Conservation (phyloP, 2,888 invertebrate species). For the Chloroclysta siterata region DNA sequence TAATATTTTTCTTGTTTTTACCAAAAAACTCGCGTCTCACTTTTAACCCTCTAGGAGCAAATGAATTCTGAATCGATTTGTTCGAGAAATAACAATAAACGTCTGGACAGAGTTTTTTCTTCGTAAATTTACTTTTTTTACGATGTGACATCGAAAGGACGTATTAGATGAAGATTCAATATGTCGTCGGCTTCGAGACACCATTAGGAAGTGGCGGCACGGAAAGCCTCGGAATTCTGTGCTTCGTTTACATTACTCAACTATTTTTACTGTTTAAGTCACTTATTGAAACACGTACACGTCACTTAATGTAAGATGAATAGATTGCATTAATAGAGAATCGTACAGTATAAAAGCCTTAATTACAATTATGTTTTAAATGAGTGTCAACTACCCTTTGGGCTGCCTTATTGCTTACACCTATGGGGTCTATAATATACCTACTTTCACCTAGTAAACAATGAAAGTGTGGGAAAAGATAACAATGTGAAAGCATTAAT, state of each 20-base stretch:
- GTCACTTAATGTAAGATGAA: too few relatives aligned
- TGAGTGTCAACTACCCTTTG: too few relatives aligned
- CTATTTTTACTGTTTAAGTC: background rate
- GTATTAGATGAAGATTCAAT: conserved; percentile 80
- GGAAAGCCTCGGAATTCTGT: conserved; percentile 74
- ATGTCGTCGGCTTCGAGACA: conserved; percentile 69
- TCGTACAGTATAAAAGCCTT: too few relatives aligned
- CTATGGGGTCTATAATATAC: too few relatives aligned
- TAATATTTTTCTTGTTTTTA: background rate
- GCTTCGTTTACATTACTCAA: conserved; percentile 53
- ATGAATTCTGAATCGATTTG: conserved; percentile 28
- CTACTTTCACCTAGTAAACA: too few relatives aligned
- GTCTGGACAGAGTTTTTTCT: conserved; percentile 20
- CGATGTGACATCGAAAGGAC: conserved; percentile 60
- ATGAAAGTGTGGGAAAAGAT: too few relatives aligned
- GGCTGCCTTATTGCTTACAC: too few relatives aligned
- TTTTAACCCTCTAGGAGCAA: conserved; percentile 9
- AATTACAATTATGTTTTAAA: too few relatives aligned
- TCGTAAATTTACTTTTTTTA: conserved; percentile 61
- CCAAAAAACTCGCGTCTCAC: background rate
- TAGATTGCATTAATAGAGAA: background rate
- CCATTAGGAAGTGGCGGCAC: conserved; percentile 80
- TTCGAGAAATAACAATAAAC: conserved; percentile 31
- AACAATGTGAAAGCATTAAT: too few relatives aligned
- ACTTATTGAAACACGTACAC: background rate